These are phyloP conservation scores for Mythimna pallens DNA, from an alignment of 2,888 invertebrate species.

Conservation along the genomic window DNA sequence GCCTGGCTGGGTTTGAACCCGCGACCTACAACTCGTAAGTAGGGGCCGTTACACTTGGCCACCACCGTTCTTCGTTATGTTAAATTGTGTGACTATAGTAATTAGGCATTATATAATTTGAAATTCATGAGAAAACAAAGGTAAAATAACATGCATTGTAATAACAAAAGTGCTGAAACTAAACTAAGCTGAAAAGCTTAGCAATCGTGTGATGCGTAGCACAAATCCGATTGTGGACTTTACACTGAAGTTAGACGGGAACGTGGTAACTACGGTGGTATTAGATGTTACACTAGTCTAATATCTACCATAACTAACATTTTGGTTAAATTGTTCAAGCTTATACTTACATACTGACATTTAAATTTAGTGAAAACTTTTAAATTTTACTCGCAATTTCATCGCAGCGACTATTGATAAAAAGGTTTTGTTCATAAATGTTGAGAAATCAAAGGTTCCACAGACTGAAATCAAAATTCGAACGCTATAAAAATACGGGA, in stretches of 20 bases:
- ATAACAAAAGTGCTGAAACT: neutral
- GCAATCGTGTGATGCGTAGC: conserved; percentile 1
- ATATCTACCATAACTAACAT: neutral
- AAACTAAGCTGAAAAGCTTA: conserved; percentile 26
- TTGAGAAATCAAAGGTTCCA: no score
- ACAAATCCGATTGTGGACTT: conserved; percentile 30
- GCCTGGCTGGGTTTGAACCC: no score
- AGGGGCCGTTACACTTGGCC: no score
- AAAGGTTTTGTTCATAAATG: no score
- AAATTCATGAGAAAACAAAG: neutral
- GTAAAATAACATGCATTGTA: neutral
- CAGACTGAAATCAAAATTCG: no score
- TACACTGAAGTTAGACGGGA: conserved; percentile 13
- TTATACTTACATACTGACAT: neutral
- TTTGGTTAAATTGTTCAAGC: neutral
- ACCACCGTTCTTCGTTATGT: no score
- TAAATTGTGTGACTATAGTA: no score
- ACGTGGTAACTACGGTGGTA: neutral
- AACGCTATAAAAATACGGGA: no score
- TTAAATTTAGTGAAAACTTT: neutral
- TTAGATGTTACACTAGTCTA: conserved; percentile 1
- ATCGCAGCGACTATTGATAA: neutral
- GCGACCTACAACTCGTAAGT: no score
- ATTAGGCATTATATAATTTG: no score
- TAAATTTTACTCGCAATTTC: neutral